Evolutionary conservation across 2,888 invertebrate species (phyloP), one percentile per base, ranked within the genome.

Genomic region (Drosophila antonietae): DNA sequence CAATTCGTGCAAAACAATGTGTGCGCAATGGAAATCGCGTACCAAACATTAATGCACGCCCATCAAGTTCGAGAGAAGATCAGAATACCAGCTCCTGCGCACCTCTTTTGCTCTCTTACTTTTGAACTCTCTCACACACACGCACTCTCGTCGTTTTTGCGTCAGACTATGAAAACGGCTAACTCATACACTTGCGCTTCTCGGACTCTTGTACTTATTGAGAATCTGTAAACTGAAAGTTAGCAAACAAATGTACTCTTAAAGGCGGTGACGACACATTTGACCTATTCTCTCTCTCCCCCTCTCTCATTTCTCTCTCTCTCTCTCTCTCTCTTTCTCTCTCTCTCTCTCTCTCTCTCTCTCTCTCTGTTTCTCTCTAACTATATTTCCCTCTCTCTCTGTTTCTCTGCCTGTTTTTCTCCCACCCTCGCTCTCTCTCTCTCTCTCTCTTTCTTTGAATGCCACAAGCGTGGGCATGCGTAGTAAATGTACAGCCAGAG

Each of bases 41-140:
- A 49, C 37, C 37, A 75, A 82, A 73, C 83, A 81, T 78, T 63
- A 61, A 82, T 78, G 63, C 87, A 81, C 82, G 87, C 87, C 87
- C 87, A 80, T 63, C 46, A 43, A 18, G n/a, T 57, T 41, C 57
- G 10, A 47, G 58, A 71, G 49, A 35, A 68, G 33, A 44, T 15
- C 47, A 56, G 47, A 49, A 33, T 31, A 15, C 10, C 23, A n/a
- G 20, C 20, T 10, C 23, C 33, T 49, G 59, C 49, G 49, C 64
- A 59, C 31, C 33, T 44, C 15, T 28, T 55, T 39, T 18, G 15
- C 41, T 46, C 43, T 49, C 65, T 39, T 41, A 14, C 23, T 18
- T 6, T 23, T n/a, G 28, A 15, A 15, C 47, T 46, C 20, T 23
- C 12, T 39, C 31, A n/a, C 49, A 41, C 39, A 33, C 49, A 23